A percentile compares a stretch with the other conserved stretches of the same genome.
These are phyloP conservation scores for Microcebus murinus DNA, from an alignment of 2,113 vertebrate species.

Conservation along the genomic window DNA sequence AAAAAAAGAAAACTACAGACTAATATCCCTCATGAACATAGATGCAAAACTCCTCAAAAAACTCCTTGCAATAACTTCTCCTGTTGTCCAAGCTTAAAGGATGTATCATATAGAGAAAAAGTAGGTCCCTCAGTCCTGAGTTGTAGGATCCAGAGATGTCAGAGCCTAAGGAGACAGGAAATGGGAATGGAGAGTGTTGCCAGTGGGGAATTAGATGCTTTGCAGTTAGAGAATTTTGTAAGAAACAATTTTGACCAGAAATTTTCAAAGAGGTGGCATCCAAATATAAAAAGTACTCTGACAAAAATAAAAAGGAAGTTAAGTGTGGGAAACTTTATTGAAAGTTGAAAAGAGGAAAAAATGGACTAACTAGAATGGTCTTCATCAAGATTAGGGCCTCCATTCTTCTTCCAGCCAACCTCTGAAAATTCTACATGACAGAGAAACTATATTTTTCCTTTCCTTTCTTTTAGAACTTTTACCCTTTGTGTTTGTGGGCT, in stretches of 20 bases:
- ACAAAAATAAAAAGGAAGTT: background rate
- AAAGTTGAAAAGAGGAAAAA: background rate
- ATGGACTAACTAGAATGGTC: background rate
- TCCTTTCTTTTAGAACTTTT: constrained; percentile 5
- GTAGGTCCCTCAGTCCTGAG: background rate
- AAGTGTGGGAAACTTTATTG: background rate
- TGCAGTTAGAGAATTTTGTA: background rate
- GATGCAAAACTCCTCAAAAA: background rate
- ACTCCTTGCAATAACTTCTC: background rate
- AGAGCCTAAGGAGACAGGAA: background rate
- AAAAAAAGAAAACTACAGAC: too few relatives aligned
- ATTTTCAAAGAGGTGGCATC: background rate
- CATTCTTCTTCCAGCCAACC: background rate
- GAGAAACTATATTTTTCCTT: constrained; percentile 19
- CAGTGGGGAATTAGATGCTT: background rate
- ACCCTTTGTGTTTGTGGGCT: background rate
- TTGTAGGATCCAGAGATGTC: background rate
- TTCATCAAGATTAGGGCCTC: background rate
- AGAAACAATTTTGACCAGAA: background rate
- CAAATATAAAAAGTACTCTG: background rate
- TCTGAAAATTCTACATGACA: constrained; percentile 22
- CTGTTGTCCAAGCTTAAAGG: background rate
- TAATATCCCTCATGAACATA: too few relatives aligned
- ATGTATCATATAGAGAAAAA: background rate
- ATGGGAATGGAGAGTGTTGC: background rate